A percentile compares a stretch with the other conserved stretches of the same genome.
These are phyloP conservation scores for Hecatera dysodea DNA, from an alignment of 2,888 invertebrate species.

Conservation along the genomic window DNA sequence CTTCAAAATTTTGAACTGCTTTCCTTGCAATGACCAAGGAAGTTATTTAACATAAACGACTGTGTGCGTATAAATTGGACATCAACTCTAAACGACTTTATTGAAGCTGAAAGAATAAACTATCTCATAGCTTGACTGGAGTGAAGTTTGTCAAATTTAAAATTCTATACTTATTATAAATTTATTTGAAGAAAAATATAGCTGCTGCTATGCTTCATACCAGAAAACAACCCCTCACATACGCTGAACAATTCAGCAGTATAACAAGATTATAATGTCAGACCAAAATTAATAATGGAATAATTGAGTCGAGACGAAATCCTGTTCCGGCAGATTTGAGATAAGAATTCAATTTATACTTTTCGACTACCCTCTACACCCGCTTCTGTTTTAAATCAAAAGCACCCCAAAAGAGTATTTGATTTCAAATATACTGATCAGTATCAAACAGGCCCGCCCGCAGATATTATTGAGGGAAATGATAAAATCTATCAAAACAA, in stretches of 20 bases:
- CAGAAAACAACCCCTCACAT: slow-evolving; percentile 5
- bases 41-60: slow-evolving; percentile 20
- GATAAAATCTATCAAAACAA: slow-evolving; percentile 82
- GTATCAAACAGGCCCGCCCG: slow-evolving; percentile 69
- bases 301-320: slow-evolving; percentile 67
- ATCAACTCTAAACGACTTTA: neutral
- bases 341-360: slow-evolving; percentile 87
- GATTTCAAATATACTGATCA: slow-evolving; percentile 69
- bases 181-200: neutral
- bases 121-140: neutral
- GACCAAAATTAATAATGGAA: slow-evolving; percentile 62
- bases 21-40: slow-evolving; percentile 3
- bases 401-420: slow-evolving; percentile 68
- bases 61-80: neutral
- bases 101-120: neutral
- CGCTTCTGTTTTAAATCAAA: slow-evolving; percentile 86
- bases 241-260: slow-evolving; percentile 39
- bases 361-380: slow-evolving; percentile 74
- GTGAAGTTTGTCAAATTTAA: neutral
- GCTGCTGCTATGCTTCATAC: neutral
- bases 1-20: slow-evolving; percentile 22
- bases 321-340: slow-evolving; percentile 75
- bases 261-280: slow-evolving; percentile 57
- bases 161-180: neutral
- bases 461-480: slow-evolving; percentile 74